These are phyloP conservation scores for Trididemnum clinides DNA, from an alignment of 23 tunicate species.

Conservation along the genomic window DNA sequence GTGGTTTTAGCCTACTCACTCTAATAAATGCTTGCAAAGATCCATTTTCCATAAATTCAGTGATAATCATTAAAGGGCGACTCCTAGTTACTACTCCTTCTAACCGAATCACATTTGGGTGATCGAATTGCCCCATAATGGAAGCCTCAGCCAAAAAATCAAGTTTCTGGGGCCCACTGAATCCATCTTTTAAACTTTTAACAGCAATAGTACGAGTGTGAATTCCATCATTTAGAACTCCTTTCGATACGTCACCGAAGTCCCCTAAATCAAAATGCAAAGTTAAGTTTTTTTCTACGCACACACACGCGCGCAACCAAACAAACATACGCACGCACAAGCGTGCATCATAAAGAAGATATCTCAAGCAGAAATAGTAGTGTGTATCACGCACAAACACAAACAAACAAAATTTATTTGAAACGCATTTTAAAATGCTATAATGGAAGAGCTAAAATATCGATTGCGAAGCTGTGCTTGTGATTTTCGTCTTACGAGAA, in stretches of 20 bases:
- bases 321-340: no score
- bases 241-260: constrained; percentile 92
- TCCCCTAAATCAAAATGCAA: constrained; percentile 74
- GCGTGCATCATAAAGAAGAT: no score
- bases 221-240: constrained; percentile 41
- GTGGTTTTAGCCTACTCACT: no score
- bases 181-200: constrained; percentile 86
- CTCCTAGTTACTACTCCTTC: constrained; percentile 98
- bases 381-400: no score
- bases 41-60: constrained; percentile 98
- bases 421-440: no score
- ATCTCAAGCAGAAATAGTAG: no score
- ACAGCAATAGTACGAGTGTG: constrained; percentile 64
- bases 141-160: constrained; percentile 96
- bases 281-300: no score
- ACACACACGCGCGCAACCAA: no score
- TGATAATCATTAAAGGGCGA: constrained; percentile 97
- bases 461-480: no score
- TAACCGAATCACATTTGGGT: constrained; percentile 89
- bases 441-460: no score
- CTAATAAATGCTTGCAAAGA: constrained; percentile 85
- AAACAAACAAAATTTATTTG: no score
- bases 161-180: constrained; percentile 89
- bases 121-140: constrained; percentile 95
- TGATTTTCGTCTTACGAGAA: no score